Conservation (phyloP, 2,797 vertebrate genomes). For the Chrosomus eos region DNA sequence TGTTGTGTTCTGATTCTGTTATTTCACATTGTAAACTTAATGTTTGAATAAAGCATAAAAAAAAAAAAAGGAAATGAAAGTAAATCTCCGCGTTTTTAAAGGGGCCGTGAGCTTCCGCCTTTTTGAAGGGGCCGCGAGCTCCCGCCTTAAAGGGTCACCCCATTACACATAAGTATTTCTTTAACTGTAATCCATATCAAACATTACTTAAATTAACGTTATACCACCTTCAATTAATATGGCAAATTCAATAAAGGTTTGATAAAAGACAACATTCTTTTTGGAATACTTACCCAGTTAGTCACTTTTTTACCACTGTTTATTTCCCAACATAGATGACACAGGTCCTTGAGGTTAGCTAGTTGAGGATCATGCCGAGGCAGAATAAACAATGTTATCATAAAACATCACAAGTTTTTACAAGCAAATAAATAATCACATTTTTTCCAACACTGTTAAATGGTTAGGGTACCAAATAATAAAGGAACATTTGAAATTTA, state of each 20-base stretch:
- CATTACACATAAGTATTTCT: too few species aligned
- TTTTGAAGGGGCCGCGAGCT: too few species aligned
- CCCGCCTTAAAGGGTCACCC: too few species aligned
- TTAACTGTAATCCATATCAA: too few species aligned
- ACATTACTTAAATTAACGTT: neutral
- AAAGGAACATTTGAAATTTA: too few species aligned
- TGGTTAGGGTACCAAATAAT: neutral
- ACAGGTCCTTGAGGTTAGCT: neutral
- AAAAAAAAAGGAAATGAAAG: too few species aligned
- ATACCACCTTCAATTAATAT: neutral
- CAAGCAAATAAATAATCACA: neutral
- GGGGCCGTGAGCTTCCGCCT: too few species aligned
- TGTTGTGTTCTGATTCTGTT: too few species aligned
- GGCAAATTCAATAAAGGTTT: neutral
- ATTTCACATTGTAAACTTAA: too few species aligned
- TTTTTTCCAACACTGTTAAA: too few species aligned
- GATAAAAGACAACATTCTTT: neutral
- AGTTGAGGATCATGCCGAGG: neutral
- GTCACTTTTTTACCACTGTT: neutral
- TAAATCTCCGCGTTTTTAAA: too few species aligned
- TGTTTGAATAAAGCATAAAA: too few species aligned
- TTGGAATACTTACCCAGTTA: neutral
- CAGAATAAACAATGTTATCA: neutral
- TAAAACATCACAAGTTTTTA: neutral
- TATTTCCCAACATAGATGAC: neutral